Base-by-base conservation (phyloP, 2,797 vertebrate genomes). In the Siniperca obscura region DNA sequence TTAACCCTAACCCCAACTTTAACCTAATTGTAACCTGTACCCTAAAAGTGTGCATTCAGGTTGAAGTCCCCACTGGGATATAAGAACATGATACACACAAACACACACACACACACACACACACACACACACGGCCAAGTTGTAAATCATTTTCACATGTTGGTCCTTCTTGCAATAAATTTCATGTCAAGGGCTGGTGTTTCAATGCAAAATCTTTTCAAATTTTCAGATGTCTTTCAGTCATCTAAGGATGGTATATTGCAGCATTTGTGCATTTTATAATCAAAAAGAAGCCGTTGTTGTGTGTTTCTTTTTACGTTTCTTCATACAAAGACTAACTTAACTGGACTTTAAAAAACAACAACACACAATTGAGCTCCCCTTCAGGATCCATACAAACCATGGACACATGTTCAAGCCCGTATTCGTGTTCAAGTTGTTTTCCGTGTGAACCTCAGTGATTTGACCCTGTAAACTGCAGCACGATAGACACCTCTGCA, bases 61-160 rank as follows among this genome's bases (percentile, higher is more conserved):
- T 30, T 30, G 30, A 30, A 30, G 30, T 30, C 30, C 30, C 30
- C 30, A 30, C 30, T 2, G 30, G 30, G 30, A 30, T 30, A 30
- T 30, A 30, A 30, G 30, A 30, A 30, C 30, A 30, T 30, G 30
- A 30, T 30, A 71, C 69, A 76, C 46, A 70, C 68, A 69, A 42
- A 59, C 50, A 71, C 69, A 76, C 46, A 70, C 48, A 59, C 50
- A 71, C 68, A 76, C 46, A 70, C 68, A 69, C 48, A 60, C 44
- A 56, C 53, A 50, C 40, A 53, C 6, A 53, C 40, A 25, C 38
- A 40, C 1, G 52, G 81, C 74, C 82, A 75, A 81, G 48, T 27
- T 61, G 67, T 64, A 76, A 87, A 89, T 69, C 74, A 70, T 36
- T 89, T 77, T 86, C 86, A 86, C 75, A 83, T 77, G 84, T 76